A percentile compares a stretch with the other conserved stretches of the same genome.
Conservation (phyloP, 2,888 invertebrate genomes). For the Neoaliturus tenellus region DNA sequence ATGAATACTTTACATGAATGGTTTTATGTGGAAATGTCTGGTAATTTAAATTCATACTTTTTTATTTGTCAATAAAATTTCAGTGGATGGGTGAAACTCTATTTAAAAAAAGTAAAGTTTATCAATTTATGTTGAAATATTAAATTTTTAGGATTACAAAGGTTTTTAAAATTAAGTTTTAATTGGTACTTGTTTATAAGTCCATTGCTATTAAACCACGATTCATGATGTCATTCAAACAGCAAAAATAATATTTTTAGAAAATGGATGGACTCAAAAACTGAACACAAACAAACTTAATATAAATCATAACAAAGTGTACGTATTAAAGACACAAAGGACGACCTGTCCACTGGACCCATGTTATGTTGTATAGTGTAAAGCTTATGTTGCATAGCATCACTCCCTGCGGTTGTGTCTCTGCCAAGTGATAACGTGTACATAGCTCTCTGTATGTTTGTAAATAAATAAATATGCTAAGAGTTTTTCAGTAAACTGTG, state of each 20-base stretch:
- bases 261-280: too few species aligned
- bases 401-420: slow-evolving; percentile 33
- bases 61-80: neutral
- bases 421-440: slow-evolving; percentile 50
- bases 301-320: too few species aligned
- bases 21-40: neutral
- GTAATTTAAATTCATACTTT: neutral
- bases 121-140: too few species aligned
- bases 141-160: too few species aligned
- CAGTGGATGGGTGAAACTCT: slow-evolving; percentile 23
- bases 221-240: too few species aligned
- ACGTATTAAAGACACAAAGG: too few species aligned
- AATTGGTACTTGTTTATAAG: too few species aligned
- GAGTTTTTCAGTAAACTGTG: slow-evolving; percentile 44
- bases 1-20: neutral
- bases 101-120: neutral
- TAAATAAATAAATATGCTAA: slow-evolving; percentile 53
- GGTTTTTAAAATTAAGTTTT: too few species aligned
- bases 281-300: too few species aligned
- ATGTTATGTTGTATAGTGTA: neutral
- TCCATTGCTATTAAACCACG: too few species aligned
- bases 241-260: too few species aligned
- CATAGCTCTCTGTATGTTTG: slow-evolving; percentile 53
- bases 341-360: slow-evolving; percentile 15
- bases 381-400: slow-evolving; percentile 29